Percentiles rank a stretch among this genome's conserved stretches.
phyloP scores from a whole-genome alignment of 2,888 invertebrate genomes.

The Blera fallax region DNA sequence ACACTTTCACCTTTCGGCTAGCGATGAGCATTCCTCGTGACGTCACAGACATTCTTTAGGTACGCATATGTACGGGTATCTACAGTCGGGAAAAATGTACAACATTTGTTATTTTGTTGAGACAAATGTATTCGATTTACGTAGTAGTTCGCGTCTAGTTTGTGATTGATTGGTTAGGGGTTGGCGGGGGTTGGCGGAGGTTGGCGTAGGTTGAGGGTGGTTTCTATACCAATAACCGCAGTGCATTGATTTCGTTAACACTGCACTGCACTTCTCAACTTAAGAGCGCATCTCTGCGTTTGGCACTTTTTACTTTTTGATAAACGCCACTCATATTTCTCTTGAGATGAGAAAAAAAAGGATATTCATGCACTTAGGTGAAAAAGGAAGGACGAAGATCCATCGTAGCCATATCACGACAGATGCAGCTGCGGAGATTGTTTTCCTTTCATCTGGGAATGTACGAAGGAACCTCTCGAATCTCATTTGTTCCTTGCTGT shows the following conservation, averaged over 20 bases:
- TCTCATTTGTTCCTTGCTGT: slow-evolving; percentile 39
- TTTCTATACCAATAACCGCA: not conserved
- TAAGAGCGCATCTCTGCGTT: not conserved
- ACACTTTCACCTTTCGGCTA: not conserved
- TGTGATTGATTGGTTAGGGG: slow-evolving; percentile 1
- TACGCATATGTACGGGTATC: too few species aligned
- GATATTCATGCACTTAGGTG: not conserved
- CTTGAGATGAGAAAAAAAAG: not conserved
- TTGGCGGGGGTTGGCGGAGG: not conserved
- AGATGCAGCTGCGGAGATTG: slow-evolving; percentile 55
- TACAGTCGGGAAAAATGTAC: not conserved
- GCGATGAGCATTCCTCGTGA: not conserved
- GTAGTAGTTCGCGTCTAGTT: not conserved
- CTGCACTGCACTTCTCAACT: not conserved
- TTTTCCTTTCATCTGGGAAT: slow-evolving; percentile 56
- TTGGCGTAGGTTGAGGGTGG: not conserved
- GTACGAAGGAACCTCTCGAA: slow-evolving; percentile 27
- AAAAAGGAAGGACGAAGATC: too few species aligned
- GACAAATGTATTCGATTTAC: not conserved
- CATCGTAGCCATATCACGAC: slow-evolving; percentile 39
- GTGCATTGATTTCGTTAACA: not conserved
- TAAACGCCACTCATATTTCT: slow-evolving; percentile 17
- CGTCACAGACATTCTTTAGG: not conserved
- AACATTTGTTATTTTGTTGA: not conserved
- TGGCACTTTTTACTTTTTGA: not conserved